Percentiles rank a stretch among this genome's conserved stretches.
Conservation (phyloP, 2,797 vertebrate genomes). For the Paedocypris micromegethes region DNA sequence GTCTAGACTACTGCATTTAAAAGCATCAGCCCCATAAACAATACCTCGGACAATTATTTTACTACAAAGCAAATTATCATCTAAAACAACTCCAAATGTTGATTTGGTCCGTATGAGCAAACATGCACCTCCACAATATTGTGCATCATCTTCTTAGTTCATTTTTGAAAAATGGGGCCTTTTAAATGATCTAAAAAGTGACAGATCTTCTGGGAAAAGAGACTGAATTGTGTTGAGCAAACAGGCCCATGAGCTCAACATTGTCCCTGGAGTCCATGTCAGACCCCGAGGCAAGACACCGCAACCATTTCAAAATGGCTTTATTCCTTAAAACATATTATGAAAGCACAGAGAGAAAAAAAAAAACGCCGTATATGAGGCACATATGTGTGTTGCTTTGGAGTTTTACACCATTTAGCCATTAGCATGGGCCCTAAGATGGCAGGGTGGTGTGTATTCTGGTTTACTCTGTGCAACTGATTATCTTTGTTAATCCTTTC, state of each 20-base stretch:
- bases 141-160: conserved; percentile 56
- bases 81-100: background rate
- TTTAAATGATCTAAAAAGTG: conserved; percentile 78
- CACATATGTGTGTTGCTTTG: conserved; percentile 37
- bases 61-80: no score
- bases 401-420: conserved; percentile 45
- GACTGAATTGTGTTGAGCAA: conserved; percentile 79
- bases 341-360: conserved; percentile 53
- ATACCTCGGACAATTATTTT: background rate
- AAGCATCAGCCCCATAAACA: background rate
- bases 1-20: background rate
- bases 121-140: conserved; percentile 49
- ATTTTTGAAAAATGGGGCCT: conserved; percentile 71
- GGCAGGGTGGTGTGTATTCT: conserved; percentile 46
- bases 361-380: conserved; percentile 50
- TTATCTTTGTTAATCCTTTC: conserved; percentile 57
- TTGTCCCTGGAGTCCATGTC: conserved; percentile 71
- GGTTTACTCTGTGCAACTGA: conserved; percentile 53
- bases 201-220: conserved; percentile 76
- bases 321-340: conserved; percentile 65
- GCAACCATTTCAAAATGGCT: conserved; percentile 66
- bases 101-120: conserved; percentile 12
- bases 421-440: conserved; percentile 43
- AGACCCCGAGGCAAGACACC: conserved; percentile 68
- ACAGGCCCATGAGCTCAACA: conserved; percentile 74